Evolutionary conservation across 2,797 vertebrate genomes (phyloP), one percentile per base, ranked within the genome.

Genomic region (Moxostoma hubbsi): DNA sequence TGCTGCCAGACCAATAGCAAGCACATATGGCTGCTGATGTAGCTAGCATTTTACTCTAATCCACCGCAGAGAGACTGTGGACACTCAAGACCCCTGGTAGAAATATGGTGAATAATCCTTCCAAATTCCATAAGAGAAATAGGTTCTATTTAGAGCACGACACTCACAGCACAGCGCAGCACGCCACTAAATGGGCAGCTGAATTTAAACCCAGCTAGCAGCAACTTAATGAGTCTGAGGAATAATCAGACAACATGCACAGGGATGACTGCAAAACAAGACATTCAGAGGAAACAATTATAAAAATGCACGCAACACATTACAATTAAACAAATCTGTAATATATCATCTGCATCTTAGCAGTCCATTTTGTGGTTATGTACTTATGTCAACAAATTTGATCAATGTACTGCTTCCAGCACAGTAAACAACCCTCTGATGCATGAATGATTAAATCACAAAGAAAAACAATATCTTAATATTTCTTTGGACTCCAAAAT

Each of bases 141-240:
- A 83, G 87, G 87, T 86, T 88, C 91, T 90, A n/a, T 90, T 90
- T 88, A 87, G 85, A 77, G 84, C 87, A 86, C 89, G 90, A 92
- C 90, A 92, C 90, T 89, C 87, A 89, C 89, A 82, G 90, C 89
- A 90, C 90, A 85, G 90, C 91, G 89, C 93, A 92, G 93, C 91
- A 86, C 88, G 89, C 86, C 85, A 87, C 90, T 94, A 94, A 94
- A 93, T 94, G 92, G 92, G 88, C 81, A 85, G 87, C 83, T 90
- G 89, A 88, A 91, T 92, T 94, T 93, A 93, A 93, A 90, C 89
- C 90, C 87, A 88, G 92, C 93, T 92, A 92, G 90, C 88, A 90
- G 91, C 89, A 91, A 89, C 87, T 88, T 93, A 94, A 93, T 93
- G 91, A 93, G 90, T 87, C 89, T 91, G 84, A 82, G 87, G 89